These are phyloP conservation scores for Fulica atra DNA, from an alignment of 2,113 vertebrate species.

Conservation along the genomic window DNA sequence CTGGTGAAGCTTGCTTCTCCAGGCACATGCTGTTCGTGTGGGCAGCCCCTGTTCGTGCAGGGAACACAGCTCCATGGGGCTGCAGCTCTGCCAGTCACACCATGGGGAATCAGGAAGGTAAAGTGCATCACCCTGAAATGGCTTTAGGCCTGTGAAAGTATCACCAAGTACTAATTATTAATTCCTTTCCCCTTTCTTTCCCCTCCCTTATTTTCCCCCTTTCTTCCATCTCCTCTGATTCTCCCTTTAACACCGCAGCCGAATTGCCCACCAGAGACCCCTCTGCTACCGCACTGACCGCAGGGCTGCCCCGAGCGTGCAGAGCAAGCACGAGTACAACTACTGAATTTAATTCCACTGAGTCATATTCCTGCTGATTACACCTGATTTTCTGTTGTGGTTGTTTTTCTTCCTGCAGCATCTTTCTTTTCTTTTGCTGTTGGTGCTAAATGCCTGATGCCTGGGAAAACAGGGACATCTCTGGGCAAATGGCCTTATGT, in stretches of 20 bases:
- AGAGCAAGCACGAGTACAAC: background rate
- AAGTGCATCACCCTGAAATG: background rate
- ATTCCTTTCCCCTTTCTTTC: background rate
- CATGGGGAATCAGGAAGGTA: fast-evolving
- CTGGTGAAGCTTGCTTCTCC: background rate
- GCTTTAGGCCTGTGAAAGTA: background rate
- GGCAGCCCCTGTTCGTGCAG: background rate
- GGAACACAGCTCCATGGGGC: background rate
- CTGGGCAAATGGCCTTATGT: background rate
- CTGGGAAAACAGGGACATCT: background rate
- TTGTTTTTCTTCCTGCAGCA: background rate
- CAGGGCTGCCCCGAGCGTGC: background rate
- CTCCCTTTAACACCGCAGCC: background rate
- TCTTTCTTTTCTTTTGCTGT: background rate
- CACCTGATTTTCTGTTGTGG: background rate
- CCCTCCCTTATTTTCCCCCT: background rate
- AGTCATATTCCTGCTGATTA: background rate
- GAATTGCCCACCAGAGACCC: background rate
- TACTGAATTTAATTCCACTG: background rate
- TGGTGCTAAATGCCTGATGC: background rate
- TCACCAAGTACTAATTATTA: too few species aligned
- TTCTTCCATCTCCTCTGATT: background rate
- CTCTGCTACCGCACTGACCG: background rate
- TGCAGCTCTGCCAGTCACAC: fast-evolving
- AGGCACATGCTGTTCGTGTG: background rate